phyloP scores from a whole-genome alignment of 1,140 invertebrate genomes.

The Coptotermes formosanus region DNA sequence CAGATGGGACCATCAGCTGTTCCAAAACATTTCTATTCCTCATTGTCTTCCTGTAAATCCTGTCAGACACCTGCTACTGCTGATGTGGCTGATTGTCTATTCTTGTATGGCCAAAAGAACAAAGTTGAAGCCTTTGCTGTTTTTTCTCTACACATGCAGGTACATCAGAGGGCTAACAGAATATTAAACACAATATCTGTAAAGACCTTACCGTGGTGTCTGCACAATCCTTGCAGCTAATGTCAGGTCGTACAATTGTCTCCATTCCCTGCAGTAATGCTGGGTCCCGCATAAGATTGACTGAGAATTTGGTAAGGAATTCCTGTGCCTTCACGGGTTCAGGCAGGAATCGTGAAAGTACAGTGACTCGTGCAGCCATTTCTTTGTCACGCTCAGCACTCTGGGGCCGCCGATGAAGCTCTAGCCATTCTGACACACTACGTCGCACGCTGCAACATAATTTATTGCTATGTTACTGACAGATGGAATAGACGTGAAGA shows the following conservation, averaged over 20 bases:
- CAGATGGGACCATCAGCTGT: no score
- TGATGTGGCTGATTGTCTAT: no score
- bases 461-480: neutral
- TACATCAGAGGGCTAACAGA: no score
- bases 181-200: no score
- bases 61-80: no score
- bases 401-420: constrained; percentile 67
- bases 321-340: constrained; percentile 91
- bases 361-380: constrained; percentile 55
- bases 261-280: constrained; percentile 81
- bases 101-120: no score
- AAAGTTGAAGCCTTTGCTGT: no score
- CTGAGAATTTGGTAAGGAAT: constrained; percentile 85
- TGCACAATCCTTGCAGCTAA: constrained; percentile 87
- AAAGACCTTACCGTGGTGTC: constrained; percentile 60
- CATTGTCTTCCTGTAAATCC: no score
- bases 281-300: constrained; percentile 74
- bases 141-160: no score
- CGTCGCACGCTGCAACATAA: constrained; percentile 64
- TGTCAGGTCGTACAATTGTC: constrained; percentile 79
- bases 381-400: constrained; percentile 66
- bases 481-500: no score
- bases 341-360: constrained; percentile 74
- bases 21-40: no score
- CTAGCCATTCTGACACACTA: constrained; percentile 81